phyloP scores from a whole-genome alignment of 1,140 invertebrate genomes.

The Rhysida immarginata region DNA sequence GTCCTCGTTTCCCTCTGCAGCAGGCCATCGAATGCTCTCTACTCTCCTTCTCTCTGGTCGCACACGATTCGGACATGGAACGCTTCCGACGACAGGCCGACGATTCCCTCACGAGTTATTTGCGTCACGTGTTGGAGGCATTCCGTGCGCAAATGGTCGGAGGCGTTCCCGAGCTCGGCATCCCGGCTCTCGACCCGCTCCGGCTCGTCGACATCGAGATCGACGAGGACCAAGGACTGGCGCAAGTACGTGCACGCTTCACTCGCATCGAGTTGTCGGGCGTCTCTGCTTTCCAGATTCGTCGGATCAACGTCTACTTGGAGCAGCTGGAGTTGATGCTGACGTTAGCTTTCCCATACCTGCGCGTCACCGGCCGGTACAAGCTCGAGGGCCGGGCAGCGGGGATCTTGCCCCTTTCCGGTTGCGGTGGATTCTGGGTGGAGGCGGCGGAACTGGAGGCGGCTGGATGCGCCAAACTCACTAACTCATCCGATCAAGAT shows the following conservation, averaged over 20 bases:
- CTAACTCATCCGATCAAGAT: neutral
- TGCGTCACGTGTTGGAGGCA: conserved; percentile 1
- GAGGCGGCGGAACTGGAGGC: neutral
- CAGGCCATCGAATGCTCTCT: conserved; percentile 7
- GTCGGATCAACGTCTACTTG: neutral
- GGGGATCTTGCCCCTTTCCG: conserved; percentile 9
- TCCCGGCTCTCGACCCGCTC: conserved; percentile 9
- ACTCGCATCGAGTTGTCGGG: neutral
- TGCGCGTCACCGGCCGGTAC: conserved; percentile 5
- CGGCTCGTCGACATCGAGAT: neutral
- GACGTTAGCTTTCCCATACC: neutral
- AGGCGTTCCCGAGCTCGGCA: conserved; percentile 3
- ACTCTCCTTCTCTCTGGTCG: conserved; percentile 1
- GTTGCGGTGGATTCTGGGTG: conserved; percentile 8
- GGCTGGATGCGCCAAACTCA: neutral
- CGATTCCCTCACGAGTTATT: conserved; percentile 7
- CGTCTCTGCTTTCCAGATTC: conserved; percentile 3
- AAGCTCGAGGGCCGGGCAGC: conserved; percentile 5
- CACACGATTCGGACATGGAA: neutral
- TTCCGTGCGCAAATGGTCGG: conserved; percentile 3
- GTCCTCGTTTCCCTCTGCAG: conserved; percentile 1
- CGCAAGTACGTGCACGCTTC: neutral
- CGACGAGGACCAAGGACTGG: conserved; percentile 7
- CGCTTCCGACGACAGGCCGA: conserved; percentile 1
- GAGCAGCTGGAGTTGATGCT: neutral